Percentiles rank a stretch among this genome's conserved stretches.
These are phyloP conservation scores for Novumbra hubbsi DNA, from an alignment of 2,797 vertebrate species.

Conservation along the genomic window DNA sequence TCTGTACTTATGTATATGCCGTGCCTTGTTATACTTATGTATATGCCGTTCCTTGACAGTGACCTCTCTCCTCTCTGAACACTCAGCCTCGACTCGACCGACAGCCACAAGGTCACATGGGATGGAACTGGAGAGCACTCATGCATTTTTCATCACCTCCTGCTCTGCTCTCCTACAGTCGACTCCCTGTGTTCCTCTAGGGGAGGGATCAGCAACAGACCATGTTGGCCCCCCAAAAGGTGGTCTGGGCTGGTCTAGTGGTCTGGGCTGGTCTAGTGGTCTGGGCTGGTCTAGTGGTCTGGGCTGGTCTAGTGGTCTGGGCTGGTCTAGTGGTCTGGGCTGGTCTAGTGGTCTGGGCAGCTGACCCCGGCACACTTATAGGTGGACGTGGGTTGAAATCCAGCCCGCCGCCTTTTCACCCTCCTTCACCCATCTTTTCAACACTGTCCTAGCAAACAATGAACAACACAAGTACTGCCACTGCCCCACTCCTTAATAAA, in stretches of 20 bases:
- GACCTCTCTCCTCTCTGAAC: neutral
- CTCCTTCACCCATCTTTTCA: too few relatives aligned
- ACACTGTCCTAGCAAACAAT: too few relatives aligned
- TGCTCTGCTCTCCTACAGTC: constrained; percentile 16
- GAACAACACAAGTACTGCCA: neutral
- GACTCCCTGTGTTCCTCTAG: neutral
- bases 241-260: neutral
- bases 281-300: neutral
- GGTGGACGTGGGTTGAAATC: too few relatives aligned
- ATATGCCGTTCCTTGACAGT: neutral
- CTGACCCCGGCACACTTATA: too few relatives aligned
- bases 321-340: neutral
- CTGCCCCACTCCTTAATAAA: neutral
- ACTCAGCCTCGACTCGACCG: constrained; percentile 1
- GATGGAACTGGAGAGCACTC: constrained; percentile 40
- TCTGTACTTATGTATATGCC: neutral
- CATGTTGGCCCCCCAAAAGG: too few relatives aligned
- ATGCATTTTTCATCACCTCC: constrained; percentile 52
- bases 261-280: too few relatives aligned
- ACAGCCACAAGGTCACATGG: constrained; percentile 40
- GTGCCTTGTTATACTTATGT: neutral
- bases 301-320: neutral
- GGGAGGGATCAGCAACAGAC: too few relatives aligned
- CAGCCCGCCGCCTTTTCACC: too few relatives aligned
- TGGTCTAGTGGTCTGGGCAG: too few relatives aligned